Evolutionary conservation across 2,888 invertebrate genomes (phyloP).

Genomic region (Ecliptopera silaceata): DNA sequence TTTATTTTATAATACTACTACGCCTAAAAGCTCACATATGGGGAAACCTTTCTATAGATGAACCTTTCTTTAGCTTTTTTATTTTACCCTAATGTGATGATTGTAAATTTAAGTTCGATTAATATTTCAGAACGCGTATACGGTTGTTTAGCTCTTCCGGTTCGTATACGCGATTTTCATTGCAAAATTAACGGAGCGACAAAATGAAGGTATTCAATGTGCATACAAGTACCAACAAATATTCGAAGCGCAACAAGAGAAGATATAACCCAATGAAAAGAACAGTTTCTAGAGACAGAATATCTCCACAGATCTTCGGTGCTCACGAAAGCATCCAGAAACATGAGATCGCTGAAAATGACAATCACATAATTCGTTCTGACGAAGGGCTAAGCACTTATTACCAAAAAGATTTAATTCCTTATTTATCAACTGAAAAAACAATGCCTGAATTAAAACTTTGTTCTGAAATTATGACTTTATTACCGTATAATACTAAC

Average conservation of each 20-base stretch:
- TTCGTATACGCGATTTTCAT: not conserved
- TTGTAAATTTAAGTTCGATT: not conserved
- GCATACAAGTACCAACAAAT: constrained; percentile 10
- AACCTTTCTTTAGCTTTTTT: no score
- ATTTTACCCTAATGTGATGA: no score
- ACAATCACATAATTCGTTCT: not conserved
- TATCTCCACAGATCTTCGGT: constrained; percentile 3
- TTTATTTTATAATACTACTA: not conserved
- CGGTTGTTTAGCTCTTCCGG: not conserved
- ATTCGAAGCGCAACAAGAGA: constrained; percentile 23
- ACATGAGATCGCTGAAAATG: not conserved
- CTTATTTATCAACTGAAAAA: constrained; percentile 2
- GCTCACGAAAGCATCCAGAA: not conserved
- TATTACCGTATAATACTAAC: constrained; percentile 7
- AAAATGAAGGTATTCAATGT: constrained; percentile 17
- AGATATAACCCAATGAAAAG: constrained; percentile 7
- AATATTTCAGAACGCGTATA: constrained; percentile 13
- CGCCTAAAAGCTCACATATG: no score
- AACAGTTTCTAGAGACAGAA: constrained; percentile 6
- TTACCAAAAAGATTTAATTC: constrained; percentile 1
- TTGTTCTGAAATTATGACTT: constrained; percentile 8
- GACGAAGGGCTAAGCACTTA: not conserved
- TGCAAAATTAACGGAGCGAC: constrained; percentile 6
- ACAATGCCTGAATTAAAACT: constrained; percentile 4
- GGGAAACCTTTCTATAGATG: no score